Conservation (phyloP, 2,888 invertebrate species). For the Tribolium freemani region DNA sequence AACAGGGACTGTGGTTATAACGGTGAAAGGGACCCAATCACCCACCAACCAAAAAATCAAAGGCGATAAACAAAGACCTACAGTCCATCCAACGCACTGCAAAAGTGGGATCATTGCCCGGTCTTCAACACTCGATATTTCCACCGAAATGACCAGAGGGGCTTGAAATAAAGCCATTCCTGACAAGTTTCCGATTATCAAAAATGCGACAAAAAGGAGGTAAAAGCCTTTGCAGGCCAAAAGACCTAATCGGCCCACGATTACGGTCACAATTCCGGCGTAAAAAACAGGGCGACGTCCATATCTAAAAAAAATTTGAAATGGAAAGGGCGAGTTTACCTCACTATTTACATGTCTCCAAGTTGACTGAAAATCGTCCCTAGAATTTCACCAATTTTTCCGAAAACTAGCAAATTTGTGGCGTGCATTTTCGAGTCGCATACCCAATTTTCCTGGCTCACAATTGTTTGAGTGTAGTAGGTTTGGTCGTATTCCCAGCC, state of each 20-base stretch:
- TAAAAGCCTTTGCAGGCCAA: conserved; percentile 66
- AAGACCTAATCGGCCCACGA: conserved; percentile 67
- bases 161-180: conserved; percentile 69
- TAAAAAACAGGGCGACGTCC: conserved; percentile 71
- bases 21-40: conserved; percentile 69
- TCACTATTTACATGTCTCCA: conserved; percentile 70
- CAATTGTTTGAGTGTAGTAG: conserved; percentile 70
- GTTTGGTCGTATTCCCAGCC: conserved; percentile 72
- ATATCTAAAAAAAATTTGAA: conserved; percentile 62
- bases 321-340: no score
- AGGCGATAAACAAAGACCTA: conserved; percentile 70
- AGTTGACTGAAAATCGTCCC: conserved; percentile 73
- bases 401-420: conserved; percentile 71
- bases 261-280: conserved; percentile 66
- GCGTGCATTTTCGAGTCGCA: conserved; percentile 71
- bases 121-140: conserved; percentile 70
- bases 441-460: conserved; percentile 72
- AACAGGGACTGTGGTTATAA: conserved; percentile 69
- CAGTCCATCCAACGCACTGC: conserved; percentile 71
- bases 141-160: conserved; percentile 71
- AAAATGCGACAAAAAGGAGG: conserved; percentile 66
- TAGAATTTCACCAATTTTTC: conserved; percentile 71
- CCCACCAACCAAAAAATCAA: conserved; percentile 69
- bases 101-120: conserved; percentile 69
- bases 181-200: conserved; percentile 67